Evolutionary conservation across 92 coral and sea anemone genomes (phyloP).

Genomic region (Paramuricea clavata): DNA sequence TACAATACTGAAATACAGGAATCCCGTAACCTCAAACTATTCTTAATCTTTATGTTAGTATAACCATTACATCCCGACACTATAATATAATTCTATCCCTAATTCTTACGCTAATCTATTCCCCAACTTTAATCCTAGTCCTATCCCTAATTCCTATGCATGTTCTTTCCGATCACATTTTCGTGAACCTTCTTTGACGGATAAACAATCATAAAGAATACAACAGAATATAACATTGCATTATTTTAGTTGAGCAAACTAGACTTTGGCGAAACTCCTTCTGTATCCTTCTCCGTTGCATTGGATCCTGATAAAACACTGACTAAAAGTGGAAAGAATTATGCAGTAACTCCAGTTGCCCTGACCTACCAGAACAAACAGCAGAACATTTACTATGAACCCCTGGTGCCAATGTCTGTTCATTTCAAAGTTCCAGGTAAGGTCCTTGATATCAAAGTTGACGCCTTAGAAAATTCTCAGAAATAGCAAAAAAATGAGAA

Average conservation of each 20-base stretch:
- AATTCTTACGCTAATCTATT: no score
- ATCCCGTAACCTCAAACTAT: no score
- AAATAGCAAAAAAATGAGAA: background rate
- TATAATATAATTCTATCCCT: no score
- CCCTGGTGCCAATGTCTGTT: constrained; percentile 76
- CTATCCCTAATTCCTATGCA: background rate
- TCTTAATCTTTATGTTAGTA: no score
- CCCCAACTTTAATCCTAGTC: no score
- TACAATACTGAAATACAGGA: no score
- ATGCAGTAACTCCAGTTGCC: constrained; percentile 87
- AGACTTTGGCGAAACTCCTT: constrained; percentile 77
- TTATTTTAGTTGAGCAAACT: constrained; percentile 66
- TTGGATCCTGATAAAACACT: constrained; percentile 77
- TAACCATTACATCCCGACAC: no score
- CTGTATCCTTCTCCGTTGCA: constrained; percentile 74
- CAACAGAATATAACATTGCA: no score
- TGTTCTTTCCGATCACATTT: background rate
- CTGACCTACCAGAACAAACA: constrained; percentile 63
- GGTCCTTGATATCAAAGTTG: background rate
- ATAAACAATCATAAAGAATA: background rate
- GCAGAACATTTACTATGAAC: constrained; percentile 48
- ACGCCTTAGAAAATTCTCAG: background rate
- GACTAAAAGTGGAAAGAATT: constrained; percentile 78
- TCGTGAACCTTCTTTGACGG: background rate
- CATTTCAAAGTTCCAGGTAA: constrained; percentile 73